These are phyloP conservation scores for Agrochola circellaris DNA, from an alignment of 2,888 invertebrate genomes.

Conservation along the genomic window DNA sequence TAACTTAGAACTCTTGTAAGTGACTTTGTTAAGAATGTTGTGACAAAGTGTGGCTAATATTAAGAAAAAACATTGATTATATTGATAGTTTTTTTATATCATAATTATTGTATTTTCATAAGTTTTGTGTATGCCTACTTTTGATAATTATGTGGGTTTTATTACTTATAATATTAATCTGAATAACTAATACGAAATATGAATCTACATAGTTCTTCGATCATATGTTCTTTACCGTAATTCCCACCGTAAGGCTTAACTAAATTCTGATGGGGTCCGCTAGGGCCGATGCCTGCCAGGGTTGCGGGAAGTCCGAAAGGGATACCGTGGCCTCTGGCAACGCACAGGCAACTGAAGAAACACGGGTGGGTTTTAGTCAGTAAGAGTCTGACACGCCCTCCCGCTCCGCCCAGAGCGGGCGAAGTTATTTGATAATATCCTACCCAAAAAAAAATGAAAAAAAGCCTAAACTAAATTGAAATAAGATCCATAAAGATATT, in stretches of 20 bases:
- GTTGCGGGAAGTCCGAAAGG: no score
- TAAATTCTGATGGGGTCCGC: background rate
- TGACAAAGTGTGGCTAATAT: background rate
- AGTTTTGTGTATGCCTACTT: background rate
- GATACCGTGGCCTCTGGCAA: no score
- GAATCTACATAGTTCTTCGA: background rate
- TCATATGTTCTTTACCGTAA: background rate
- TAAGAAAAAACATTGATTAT: background rate
- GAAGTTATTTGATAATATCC: no score
- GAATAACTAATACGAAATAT: background rate
- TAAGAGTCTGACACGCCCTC: no score
- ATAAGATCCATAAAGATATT: constrained; percentile 7
- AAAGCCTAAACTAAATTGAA: constrained; percentile 5
- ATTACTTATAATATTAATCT: background rate
- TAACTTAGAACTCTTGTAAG: constrained; percentile 7
- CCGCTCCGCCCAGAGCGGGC: no score
- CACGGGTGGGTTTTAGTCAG: no score
- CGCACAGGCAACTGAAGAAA: no score
- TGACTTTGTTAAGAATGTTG: background rate
- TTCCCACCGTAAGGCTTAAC: constrained; percentile 1
- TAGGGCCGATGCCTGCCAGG: no score
- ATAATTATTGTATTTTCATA: background rate
- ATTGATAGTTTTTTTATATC: background rate
- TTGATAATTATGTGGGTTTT: background rate
- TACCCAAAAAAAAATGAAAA: no score